Evolutionary conservation across 23 tunicate genomes (phyloP).

Genomic region (Halocynthia roretzi): DNA sequence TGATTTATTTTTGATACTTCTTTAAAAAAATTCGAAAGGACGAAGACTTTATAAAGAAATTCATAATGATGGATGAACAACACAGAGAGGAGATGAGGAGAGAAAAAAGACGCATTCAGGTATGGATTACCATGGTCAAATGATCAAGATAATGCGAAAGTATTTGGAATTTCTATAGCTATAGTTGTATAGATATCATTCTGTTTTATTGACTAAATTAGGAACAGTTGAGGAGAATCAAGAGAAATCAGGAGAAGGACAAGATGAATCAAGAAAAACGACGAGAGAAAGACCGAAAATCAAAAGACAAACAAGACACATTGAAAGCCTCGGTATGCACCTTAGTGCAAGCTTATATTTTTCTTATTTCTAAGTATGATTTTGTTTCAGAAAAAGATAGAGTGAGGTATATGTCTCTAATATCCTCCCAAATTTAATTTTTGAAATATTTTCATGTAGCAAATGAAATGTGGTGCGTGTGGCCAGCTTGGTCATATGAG

Average conservation of each 20-base stretch:
- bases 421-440: no score
- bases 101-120: constrained; percentile 86
- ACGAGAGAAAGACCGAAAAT: constrained; percentile 55
- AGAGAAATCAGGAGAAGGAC: constrained; percentile 94
- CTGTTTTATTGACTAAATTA: no score
- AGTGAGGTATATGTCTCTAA: no score
- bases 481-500: constrained; percentile 93
- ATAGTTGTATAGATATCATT: no score
- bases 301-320: constrained; percentile 45
- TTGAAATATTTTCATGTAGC: constrained; percentile 5
- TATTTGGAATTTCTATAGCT: no score
- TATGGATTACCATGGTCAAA: no score
- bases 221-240: constrained; percentile 88
- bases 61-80: constrained; percentile 95
- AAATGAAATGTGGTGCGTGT: constrained; percentile 96
- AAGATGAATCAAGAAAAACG: constrained; percentile 46
- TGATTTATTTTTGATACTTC: neutral
- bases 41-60: constrained; percentile 70
- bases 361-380: no score
- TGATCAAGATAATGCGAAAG: no score
- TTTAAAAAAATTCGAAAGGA: constrained; percentile 20
- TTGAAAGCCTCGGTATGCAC: neutral
- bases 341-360: no score
- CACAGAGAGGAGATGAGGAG: constrained; percentile 96
- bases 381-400: no score